Conservation (phyloP, 2,888 invertebrate genomes). For the Archips xylosteana region DNA sequence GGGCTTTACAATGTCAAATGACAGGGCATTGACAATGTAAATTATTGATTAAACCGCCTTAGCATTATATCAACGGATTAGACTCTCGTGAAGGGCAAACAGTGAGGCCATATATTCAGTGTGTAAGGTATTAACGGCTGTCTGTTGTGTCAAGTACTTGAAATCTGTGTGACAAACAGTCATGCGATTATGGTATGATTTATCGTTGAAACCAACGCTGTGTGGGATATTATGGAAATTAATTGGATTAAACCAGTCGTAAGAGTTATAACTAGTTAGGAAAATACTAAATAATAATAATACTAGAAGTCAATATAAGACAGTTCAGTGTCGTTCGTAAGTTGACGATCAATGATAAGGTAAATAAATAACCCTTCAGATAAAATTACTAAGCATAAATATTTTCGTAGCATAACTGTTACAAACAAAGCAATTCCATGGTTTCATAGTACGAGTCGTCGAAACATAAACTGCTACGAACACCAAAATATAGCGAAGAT, state of each 20-base stretch:
- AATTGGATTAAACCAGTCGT: conserved; percentile 19
- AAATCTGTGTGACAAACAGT: neutral
- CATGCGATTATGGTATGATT: conserved; percentile 6
- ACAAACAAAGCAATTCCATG: conserved; percentile 26
- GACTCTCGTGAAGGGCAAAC: conserved; percentile 29
- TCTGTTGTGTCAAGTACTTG: conserved; percentile 2
- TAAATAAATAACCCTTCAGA: conserved; percentile 18
- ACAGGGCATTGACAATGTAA: conserved; percentile 26
- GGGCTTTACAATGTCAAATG: conserved; percentile 35
- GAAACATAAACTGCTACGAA: conserved; percentile 27
- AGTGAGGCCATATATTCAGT: conserved; percentile 16
- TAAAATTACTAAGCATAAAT: conserved; percentile 14
- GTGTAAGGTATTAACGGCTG: conserved; percentile 12
- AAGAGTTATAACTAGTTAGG: neutral
- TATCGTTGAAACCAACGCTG: neutral
- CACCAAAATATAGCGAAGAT: conserved; percentile 35
- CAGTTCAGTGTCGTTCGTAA: conserved; percentile 6
- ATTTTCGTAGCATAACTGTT: conserved; percentile 14
- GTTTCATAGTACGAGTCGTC: conserved; percentile 18
- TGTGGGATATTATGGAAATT: neutral
- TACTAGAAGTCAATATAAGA: neutral
- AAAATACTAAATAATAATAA: conserved; percentile 6
- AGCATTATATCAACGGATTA: conserved; percentile 26
- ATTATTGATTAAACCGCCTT: conserved; percentile 27
- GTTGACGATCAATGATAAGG: conserved; percentile 3